These are phyloP conservation scores for Globodera rostochiensis DNA, from an alignment of 1,140 invertebrate species.

Conservation along the genomic window DNA sequence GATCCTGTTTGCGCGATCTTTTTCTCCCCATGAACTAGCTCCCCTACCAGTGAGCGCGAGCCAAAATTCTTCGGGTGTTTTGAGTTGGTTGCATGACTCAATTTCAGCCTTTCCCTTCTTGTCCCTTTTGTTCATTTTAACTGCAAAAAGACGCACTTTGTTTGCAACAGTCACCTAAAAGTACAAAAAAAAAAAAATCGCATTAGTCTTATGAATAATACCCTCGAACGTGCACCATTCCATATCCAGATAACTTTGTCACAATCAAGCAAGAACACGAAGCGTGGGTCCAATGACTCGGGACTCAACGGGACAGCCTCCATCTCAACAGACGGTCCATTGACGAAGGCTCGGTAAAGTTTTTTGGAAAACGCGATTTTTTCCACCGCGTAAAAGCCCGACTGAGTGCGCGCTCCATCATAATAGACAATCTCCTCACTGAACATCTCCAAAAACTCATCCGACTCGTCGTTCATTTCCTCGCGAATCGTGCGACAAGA, in stretches of 20 bases:
- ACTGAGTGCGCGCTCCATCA: constrained; percentile 85
- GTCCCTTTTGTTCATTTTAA: constrained; percentile 99
- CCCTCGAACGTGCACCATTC: constrained; percentile 85
- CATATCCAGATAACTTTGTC: constrained; percentile 87
- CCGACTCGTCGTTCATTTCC: constrained; percentile 92
- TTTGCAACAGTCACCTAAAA: constrained; percentile 57
- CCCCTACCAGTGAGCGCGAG: constrained; percentile 51
- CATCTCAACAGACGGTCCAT: constrained; percentile 84
- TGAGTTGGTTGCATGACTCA: constrained; percentile 78
- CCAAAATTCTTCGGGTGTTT: constrained; percentile 85
- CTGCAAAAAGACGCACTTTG: constrained; percentile 79
- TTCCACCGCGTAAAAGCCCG: constrained; percentile 96
- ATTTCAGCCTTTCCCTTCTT: constrained; percentile 91
- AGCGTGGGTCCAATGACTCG: constrained; percentile 81
- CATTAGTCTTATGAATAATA: constrained; percentile 65
- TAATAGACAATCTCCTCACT: constrained; percentile 77
- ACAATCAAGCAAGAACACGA: constrained; percentile 87
- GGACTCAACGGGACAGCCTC: constrained; percentile 77
- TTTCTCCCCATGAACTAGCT: neutral
- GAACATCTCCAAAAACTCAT: constrained; percentile 91
- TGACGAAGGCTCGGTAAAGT: constrained; percentile 85
- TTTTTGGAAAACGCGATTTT: constrained; percentile 73
- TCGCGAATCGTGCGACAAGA: constrained; percentile 85
- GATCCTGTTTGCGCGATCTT: neutral
- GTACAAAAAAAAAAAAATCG: neutral